Evolutionary conservation across 2,113 vertebrate species (phyloP), one percentile per base, ranked within the genome.

Genomic region (Elephas maximus): DNA sequence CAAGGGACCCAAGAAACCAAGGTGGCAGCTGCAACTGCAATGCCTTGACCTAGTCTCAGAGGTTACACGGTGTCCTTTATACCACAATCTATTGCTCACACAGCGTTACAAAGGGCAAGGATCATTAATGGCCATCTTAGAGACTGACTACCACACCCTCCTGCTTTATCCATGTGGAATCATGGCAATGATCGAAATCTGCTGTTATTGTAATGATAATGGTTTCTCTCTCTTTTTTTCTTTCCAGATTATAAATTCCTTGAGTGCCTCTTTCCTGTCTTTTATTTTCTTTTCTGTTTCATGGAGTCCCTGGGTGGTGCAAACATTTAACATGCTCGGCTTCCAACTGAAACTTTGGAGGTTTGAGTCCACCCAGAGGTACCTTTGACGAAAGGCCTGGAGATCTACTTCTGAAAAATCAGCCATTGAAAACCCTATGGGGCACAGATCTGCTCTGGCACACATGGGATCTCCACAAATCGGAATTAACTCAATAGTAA

Each of bases 201-300:
- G 1, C 71, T 82, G 3, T 73, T 76, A n/a, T 21, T 85, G 3
- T 44, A 60, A 77, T 87, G 78, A 74, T 23, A 41, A 71, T 48
- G 7, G 48, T 71, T n/a, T 65, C 10, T 9, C n/a, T 73, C 23
- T 81, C n/a, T 95, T 18, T 93, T 14, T 69, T 89, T 33, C 87
- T 17, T 57, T 86, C 87, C 45, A 90, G 3, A 91, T 79, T 85
- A 67, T 82, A 91, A 93, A 6, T 63, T 93, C 18, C 11, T 88
- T 89, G 18, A 84, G 28, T 88, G 20, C 7, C 21, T 89, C 26
- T 71, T 10, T n/a, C 4, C n/a, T 88, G 5, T 62, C 18, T 69
- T 85, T 95, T 85, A 8, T 60, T 90, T 97, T 92, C 20, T 60
- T 90, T 97, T 92, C 20, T 77, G n/a, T 87, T 88, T 86, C 33